A percentile compares a stretch with the other conserved stretches of the same genome.
Evolutionary conservation across 2,888 invertebrate species (phyloP).

Genomic region (Tetropium fuscum): DNA sequence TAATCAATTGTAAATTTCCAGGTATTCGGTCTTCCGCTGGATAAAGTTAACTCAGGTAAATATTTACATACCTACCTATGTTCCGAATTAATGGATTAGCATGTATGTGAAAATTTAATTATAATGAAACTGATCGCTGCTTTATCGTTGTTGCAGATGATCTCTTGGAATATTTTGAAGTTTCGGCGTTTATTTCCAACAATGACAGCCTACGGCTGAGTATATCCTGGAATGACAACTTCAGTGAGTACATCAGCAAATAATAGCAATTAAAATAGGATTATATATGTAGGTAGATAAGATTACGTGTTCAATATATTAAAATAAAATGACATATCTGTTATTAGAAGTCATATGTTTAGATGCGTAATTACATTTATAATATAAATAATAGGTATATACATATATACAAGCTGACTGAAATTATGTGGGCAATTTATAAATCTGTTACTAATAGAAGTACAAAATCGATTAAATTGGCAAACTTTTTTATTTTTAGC

Average conservation of each 20-base stretch:
- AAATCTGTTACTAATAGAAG: too few species aligned
- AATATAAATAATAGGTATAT: too few species aligned
- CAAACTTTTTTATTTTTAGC: too few species aligned
- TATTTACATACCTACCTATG: slow-evolving; percentile 3
- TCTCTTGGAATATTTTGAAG: neutral
- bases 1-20: slow-evolving; percentile 7
- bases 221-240: neutral
- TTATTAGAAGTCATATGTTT: too few species aligned
- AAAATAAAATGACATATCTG: too few species aligned
- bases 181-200: neutral
- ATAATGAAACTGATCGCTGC: neutral
- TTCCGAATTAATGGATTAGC: neutral
- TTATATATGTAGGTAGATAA: too few species aligned
- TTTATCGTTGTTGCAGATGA: slow-evolving; percentile 3
- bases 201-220: slow-evolving; percentile 12
- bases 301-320: too few species aligned
- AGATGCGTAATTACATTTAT: too few species aligned
- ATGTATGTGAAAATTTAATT: neutral
- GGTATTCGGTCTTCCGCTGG: slow-evolving; percentile 1
- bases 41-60: slow-evolving; percentile 16
- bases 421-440: too few species aligned
- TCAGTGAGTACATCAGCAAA: slow-evolving; percentile 10
- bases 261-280: too few species aligned
- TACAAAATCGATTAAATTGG: too few species aligned
- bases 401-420: too few species aligned